Evolutionary conservation across 1,140 invertebrate genomes (phyloP).

Genomic region (Drosophila guanche): DNA sequence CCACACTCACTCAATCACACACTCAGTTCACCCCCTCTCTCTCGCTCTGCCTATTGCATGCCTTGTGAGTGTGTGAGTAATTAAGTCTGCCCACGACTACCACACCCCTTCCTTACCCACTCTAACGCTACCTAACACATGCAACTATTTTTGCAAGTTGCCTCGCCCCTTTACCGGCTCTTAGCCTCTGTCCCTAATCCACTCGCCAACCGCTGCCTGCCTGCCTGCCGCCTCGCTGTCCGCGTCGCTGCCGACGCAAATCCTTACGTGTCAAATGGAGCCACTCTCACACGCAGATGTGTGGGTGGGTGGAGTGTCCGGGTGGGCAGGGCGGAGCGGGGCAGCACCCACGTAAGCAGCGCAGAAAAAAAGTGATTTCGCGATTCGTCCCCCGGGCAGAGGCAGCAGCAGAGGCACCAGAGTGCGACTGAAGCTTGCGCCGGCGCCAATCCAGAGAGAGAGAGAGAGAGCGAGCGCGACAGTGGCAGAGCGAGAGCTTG

Average conservation of each 20-base stretch:
- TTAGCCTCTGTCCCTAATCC: conserved; percentile 41
- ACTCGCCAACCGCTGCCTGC: conserved; percentile 18
- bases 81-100: conserved; percentile 71
- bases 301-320: conserved; percentile 9
- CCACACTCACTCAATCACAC: conserved; percentile 12
- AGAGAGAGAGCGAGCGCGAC: background rate
- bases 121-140: background rate
- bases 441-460: conserved; percentile 41
- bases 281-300: conserved; percentile 1
- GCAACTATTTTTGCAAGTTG: conserved; percentile 66
- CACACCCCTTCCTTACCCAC: conserved; percentile 28
- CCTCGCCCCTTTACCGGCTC: conserved; percentile 54
- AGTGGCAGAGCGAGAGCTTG: conserved; percentile 32
- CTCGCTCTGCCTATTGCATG: background rate
- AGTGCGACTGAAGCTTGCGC: conserved; percentile 44
- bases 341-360: conserved; percentile 68
- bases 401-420: conserved; percentile 9
- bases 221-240: background rate
- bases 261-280: conserved; percentile 73
- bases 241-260: conserved; percentile 57
- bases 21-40: background rate
- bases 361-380: conserved; percentile 55
- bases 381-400: conserved; percentile 75
- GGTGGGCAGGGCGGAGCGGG: conserved; percentile 25
- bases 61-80: conserved; percentile 39